Conservation (phyloP, 2,797 vertebrate species). For the Loriculus beryllinus region DNA sequence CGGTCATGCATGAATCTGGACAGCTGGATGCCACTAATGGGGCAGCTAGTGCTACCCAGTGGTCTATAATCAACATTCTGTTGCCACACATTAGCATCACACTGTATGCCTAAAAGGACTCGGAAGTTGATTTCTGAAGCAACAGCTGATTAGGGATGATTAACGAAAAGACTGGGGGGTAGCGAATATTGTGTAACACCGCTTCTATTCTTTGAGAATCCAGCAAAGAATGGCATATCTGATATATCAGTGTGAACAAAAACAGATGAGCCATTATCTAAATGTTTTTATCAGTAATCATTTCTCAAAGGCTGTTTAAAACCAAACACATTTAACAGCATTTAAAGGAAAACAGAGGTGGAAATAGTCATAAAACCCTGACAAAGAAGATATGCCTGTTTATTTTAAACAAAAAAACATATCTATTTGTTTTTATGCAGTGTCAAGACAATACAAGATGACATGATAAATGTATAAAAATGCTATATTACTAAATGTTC, state of each 20-base stretch:
- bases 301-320: conserved; percentile 10
- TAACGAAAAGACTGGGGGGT: conserved; percentile 2
- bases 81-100: conserved; percentile 13
- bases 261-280: background rate
- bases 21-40: conserved; percentile 36
- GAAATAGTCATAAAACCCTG: background rate
- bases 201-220: background rate
- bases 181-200: background rate
- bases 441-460: background rate
- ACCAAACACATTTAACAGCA: background rate
- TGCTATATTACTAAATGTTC: background rate
- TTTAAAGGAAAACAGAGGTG: background rate
- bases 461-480: background rate
- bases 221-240: background rate
- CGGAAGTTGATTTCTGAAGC: conserved; percentile 46
- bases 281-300: background rate
- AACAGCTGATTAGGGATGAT: conserved; percentile 44
- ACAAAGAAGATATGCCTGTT: background rate
- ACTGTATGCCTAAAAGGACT: conserved; percentile 14
- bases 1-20: conserved; percentile 30
- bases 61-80: conserved; percentile 37
- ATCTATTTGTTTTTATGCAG: background rate
- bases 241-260: background rate
- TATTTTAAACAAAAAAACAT: background rate
- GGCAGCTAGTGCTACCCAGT: conserved; percentile 8